phyloP scores from a whole-genome alignment of 2,113 vertebrate species.

The Syrrhaptes paradoxus region DNA sequence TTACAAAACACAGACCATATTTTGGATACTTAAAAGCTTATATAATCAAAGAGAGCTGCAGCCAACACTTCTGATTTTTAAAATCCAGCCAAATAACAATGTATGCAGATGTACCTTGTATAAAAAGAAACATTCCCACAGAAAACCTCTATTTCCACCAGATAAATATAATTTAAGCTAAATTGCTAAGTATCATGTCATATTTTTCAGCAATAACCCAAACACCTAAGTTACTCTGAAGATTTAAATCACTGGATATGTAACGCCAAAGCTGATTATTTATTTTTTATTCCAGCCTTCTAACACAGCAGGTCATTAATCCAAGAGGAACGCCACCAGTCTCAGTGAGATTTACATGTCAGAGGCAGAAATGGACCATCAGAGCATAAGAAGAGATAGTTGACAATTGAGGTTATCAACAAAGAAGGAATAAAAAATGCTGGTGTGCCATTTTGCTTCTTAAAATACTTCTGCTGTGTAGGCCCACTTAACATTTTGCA shows the following conservation, averaged over 20 bases:
- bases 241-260: not conserved
- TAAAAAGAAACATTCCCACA: not conserved
- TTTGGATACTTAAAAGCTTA: not conserved
- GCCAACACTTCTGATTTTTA: not conserved
- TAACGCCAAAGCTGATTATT: not conserved
- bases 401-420: not conserved
- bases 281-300: not conserved
- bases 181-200: not conserved
- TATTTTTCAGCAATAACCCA: not conserved
- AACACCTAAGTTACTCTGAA: not conserved
- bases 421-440: not conserved
- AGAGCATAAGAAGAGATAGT: not conserved
- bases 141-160: not conserved
- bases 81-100: not conserved
- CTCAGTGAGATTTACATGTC: not conserved
- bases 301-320: not conserved
- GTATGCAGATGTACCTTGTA: not conserved
- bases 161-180: not conserved
- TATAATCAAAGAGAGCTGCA: not conserved
- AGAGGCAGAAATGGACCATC: not conserved
- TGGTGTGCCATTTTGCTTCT: not conserved
- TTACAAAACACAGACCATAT: conserved; percentile 2
- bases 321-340: not conserved
- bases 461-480: not conserved
- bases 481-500: not conserved